Percentiles rank a stretch among this genome's conserved stretches.
phyloP scores from a whole-genome alignment of 1,140 invertebrate species.

The Neuroterus valhalla region DNA sequence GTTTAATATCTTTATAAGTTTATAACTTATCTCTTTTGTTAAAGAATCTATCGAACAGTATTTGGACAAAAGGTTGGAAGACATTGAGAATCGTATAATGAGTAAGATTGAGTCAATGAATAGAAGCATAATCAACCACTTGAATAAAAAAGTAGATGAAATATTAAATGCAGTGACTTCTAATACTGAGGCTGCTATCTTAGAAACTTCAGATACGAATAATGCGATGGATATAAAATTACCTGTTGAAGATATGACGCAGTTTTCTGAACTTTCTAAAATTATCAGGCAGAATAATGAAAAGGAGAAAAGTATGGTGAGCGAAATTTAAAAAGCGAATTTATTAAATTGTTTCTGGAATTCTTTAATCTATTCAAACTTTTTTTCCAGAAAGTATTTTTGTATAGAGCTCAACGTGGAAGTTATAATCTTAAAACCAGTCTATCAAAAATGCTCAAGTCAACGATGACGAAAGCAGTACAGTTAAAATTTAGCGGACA shows the following conservation, averaged over 20 bases:
- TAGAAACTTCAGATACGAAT: neutral
- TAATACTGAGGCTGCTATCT: slow-evolving; percentile 1
- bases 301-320: slow-evolving; percentile 12
- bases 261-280: neutral
- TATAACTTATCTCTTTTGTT: neutral
- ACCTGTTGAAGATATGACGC: neutral
- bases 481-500: slow-evolving; percentile 23
- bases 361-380: no score
- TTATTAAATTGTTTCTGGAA: no score
- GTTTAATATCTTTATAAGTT: neutral
- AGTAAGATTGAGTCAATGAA: neutral
- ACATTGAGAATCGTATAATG: neutral
- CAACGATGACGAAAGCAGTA: slow-evolving; percentile 24
- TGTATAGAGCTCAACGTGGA: slow-evolving; percentile 5
- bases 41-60: neutral
- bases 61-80: neutral
- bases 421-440: neutral
- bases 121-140: neutral
- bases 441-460: slow-evolving; percentile 2
- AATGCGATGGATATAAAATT: neutral
- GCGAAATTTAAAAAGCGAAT: neutral
- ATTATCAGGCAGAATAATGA: neutral
- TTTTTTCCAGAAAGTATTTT: neutral
- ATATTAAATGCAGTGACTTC: neutral
- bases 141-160: slow-evolving; percentile 7